Percentiles rank a stretch among this genome's conserved stretches.
These are phyloP conservation scores for Conger conger DNA, from an alignment of 2,113 vertebrate genomes.

Conservation along the genomic window DNA sequence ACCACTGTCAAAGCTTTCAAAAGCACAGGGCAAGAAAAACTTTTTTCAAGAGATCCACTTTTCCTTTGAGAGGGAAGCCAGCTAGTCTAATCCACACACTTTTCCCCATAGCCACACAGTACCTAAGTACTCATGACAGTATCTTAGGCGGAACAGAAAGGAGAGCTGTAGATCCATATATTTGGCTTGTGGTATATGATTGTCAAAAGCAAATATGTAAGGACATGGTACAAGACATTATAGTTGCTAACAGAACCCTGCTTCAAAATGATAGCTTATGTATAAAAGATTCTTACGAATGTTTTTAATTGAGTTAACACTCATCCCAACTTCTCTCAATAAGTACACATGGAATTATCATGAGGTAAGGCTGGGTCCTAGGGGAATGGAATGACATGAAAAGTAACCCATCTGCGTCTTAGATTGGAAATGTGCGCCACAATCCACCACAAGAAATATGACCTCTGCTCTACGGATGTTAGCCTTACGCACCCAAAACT, in stretches of 20 bases:
- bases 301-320: neutral
- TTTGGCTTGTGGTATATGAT: conserved; percentile 4
- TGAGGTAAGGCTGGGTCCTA: neutral
- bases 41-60: neutral
- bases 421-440: neutral
- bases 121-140: neutral
- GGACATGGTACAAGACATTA: neutral
- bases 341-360: neutral
- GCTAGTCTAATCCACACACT: neutral
- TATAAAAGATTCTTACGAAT: neutral
- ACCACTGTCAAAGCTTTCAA: neutral
- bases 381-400: neutral
- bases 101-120: neutral
- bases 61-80: neutral
- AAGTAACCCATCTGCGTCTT: neutral
- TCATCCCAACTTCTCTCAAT: neutral
- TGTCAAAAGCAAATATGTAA: conserved; percentile 16
- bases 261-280: neutral
- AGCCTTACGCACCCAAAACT: neutral
- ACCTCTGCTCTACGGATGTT: neutral
- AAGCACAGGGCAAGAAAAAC: neutral
- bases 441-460: neutral
- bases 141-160: neutral
- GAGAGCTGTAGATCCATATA: neutral
- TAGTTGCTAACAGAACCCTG: neutral